Evolutionary conservation across 2,113 vertebrate genomes (phyloP).

Genomic region (Eulacestoma nigropectus): DNA sequence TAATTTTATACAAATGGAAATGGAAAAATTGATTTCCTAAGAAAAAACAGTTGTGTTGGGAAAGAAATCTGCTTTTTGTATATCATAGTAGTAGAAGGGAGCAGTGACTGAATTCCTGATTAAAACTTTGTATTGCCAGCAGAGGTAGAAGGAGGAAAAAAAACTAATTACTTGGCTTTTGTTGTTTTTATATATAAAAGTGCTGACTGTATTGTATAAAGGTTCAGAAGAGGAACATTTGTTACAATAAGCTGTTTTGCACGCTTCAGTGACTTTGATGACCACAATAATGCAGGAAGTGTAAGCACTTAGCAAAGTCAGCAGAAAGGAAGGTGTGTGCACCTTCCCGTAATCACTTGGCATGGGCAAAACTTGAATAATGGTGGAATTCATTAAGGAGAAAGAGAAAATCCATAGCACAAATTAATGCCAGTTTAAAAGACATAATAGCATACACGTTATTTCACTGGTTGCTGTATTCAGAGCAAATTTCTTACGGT

Average conservation of each 20-base stretch:
- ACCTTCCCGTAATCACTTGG: not conserved
- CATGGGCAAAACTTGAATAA: not conserved
- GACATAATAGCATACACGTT: accelerated
- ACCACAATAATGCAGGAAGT: not conserved
- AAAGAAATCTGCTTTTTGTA: not conserved
- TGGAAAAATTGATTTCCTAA: not conserved
- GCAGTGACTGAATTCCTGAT: not conserved
- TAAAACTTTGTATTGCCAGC: not conserved
- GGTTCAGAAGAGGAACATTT: not conserved
- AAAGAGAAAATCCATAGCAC: not conserved
- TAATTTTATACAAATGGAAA: not conserved
- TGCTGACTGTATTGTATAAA: not conserved
- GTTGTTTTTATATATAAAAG: not conserved
- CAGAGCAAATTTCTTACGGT: not conserved
- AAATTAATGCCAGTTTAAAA: not conserved
- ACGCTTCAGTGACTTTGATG: not conserved
- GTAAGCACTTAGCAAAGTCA: not conserved
- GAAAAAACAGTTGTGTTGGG: not conserved
- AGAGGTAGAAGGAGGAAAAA: not conserved
- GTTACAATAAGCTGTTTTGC: not conserved
- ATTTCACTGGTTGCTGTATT: not conserved
- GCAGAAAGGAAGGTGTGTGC: not conserved
- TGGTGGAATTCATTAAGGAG: not conserved
- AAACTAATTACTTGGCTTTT: not conserved
- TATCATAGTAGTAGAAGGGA: not conserved